Base-by-base conservation (phyloP, 2,888 invertebrate species). In the Dolomedes plantarius region DNA sequence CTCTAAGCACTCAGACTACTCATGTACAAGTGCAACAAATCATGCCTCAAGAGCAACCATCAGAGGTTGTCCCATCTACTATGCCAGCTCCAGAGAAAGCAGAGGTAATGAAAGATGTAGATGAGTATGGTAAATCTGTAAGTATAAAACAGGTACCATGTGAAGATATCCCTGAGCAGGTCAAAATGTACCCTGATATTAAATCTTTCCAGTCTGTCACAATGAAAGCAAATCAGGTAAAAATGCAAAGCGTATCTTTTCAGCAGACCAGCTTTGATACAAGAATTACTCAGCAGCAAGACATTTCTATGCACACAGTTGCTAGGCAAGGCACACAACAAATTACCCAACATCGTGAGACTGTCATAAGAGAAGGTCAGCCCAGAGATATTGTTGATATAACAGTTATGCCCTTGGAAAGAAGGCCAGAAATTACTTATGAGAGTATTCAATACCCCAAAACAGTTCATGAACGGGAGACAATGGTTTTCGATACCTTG, bases 1-100 rank as follows among this genome's bases (percentile, higher is more conserved):
- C 93, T 11, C 92, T 93, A 89, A 93, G 94, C 1, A 89, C 93
- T 19, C 94, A 94, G 88, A 9, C 2, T 11, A 95, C 96, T 89
- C 94, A 94, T 89, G 95, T 95, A 91, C 91, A 89, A 0, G 89
- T 89, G 3, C 89, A 91, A 69, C 92, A 92, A 77, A 90, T 27
- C 16, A 73, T 68, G 1, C 32, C 82, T 29, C 82, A 92, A 85
- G 93, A 93, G 87, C 89, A 92, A 69, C 90, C 91, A 83, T 90
- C 92, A n/a, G 90, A 92, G 87, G 90, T 91, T 87, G 92, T 91
- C 1, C 91, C 87, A 50, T 46, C 73, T 0, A 23, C 50, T 9
- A 56, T 46, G 29, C 86, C 86, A 39, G 64, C 62, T 0, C 23
- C 39, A 78, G 86, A 86, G 56, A 86, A 32, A 50, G 86, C 86